Evolutionary conservation across 92 coral and sea anemone genomes (phyloP).

Genomic region (Ricordea florida): DNA sequence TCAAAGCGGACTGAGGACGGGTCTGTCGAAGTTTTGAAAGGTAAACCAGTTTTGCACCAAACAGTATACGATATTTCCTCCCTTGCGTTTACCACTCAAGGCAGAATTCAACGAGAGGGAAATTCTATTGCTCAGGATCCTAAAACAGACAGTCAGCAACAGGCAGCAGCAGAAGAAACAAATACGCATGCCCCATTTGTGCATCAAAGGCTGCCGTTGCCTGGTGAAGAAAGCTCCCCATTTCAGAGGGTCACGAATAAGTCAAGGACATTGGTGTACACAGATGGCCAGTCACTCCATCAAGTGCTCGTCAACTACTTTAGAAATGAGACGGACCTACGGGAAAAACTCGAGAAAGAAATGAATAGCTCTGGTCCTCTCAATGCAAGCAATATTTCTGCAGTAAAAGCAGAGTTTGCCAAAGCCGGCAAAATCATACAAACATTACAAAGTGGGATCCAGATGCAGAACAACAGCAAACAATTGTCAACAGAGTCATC

Average conservation of each 20-base stretch:
- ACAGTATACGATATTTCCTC: too few relatives aligned
- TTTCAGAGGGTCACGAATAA: not conserved
- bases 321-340: slow-evolving; percentile 63
- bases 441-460: not conserved
- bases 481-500: not conserved
- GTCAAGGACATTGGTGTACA: not conserved
- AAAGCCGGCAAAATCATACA: not conserved
- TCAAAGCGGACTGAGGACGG: too few relatives aligned
- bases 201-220: not conserved
- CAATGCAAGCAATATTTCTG: too few relatives aligned
- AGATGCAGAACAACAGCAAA: not conserved
- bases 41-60: too few relatives aligned
- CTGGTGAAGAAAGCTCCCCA: not conserved
- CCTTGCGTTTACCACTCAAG: too few relatives aligned
- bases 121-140: not conserved
- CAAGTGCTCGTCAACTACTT: slow-evolving; percentile 73
- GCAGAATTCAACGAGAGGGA: too few relatives aligned
- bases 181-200: not conserved
- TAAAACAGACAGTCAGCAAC: not conserved
- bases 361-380: not conserved
- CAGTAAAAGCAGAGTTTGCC: too few relatives aligned
- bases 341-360: slow-evolving; percentile 34
- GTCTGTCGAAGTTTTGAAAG: too few relatives aligned
- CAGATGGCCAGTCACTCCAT: slow-evolving; percentile 6
- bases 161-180: not conserved